These are phyloP conservation scores for Choreutis nemorana DNA, from an alignment of 2,888 invertebrate species.

Conservation along the genomic window DNA sequence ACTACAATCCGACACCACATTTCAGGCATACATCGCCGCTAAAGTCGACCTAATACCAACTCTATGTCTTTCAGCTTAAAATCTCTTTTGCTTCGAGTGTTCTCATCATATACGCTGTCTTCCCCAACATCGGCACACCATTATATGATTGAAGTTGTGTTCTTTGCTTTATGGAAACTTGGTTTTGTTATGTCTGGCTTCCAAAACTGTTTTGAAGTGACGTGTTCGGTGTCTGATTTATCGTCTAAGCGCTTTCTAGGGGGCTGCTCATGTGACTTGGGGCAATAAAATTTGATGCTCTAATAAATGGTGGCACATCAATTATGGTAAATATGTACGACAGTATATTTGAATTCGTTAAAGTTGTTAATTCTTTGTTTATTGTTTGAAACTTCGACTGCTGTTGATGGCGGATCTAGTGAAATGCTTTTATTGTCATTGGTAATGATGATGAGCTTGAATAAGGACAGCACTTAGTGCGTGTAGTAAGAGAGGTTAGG, in stretches of 20 bases:
- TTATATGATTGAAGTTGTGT: conserved; percentile 43
- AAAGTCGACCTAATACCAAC: conserved; percentile 22
- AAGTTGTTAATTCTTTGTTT: too few species aligned
- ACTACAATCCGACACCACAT: conserved; percentile 48
- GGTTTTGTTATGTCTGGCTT: conserved; percentile 40
- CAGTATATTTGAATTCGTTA: too few species aligned
- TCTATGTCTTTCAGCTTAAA: conserved; percentile 17
- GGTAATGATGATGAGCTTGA: too few species aligned
- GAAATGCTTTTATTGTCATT: too few species aligned
- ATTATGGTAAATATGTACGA: too few species aligned
- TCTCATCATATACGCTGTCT: conserved; percentile 16
- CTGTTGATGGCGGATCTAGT: too few species aligned
- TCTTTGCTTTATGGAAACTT: conserved; percentile 21
- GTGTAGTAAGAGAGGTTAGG: too few species aligned
- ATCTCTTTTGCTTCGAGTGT: conserved; percentile 12
- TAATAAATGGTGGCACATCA: conserved; percentile 32
- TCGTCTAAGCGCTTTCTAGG: conserved; percentile 21
- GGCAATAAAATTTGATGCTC: conserved; percentile 24
- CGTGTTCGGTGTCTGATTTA: conserved; percentile 35
- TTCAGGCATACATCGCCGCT: too few species aligned
- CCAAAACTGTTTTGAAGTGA: conserved; percentile 20
- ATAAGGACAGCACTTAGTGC: too few species aligned
- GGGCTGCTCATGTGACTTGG: conserved; percentile 17
- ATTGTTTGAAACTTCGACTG: too few species aligned
- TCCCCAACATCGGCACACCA: conserved; percentile 26